These are phyloP conservation scores for Eleginops maclovinus DNA, from an alignment of 2,113 vertebrate species.

Conservation along the genomic window DNA sequence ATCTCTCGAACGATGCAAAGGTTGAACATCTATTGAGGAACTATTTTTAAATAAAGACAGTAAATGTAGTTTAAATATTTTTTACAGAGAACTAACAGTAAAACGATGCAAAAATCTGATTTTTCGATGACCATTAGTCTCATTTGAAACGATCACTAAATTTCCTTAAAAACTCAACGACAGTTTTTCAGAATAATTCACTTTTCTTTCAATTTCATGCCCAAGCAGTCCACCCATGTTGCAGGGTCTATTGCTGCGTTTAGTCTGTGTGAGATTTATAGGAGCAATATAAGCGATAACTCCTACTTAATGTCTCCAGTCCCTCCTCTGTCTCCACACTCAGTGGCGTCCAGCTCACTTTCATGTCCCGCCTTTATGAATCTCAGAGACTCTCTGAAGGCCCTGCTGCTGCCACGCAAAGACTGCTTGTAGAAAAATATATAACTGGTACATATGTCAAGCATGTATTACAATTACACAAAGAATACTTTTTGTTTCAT, in stretches of 20 bases:
- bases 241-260: slow-evolving; percentile 67
- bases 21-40: background rate
- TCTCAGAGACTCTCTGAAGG: slow-evolving; percentile 24
- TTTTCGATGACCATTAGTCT: background rate
- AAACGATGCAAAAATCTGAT: background rate
- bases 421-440: background rate
- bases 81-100: background rate
- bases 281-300: slow-evolving; percentile 72
- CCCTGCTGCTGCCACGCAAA: background rate
- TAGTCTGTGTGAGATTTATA: slow-evolving; percentile 70
- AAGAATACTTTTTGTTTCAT: background rate
- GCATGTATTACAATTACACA: background rate
- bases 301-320: slow-evolving; percentile 60
- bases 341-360: slow-evolving; percentile 46
- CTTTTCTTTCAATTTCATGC: slow-evolving; percentile 79
- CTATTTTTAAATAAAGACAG: background rate
- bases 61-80: background rate
- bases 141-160: slow-evolving; percentile 25
- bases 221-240: slow-evolving; percentile 68
- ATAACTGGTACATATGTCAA: background rate
- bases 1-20: background rate
- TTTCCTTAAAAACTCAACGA: slow-evolving; percentile 35
- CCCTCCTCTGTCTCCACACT: slow-evolving; percentile 53
- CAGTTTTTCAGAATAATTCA: slow-evolving; percentile 51
- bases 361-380: slow-evolving; percentile 47